Percentiles rank a stretch among this genome's conserved stretches.
phyloP scores from a whole-genome alignment of 2,797 vertebrate genomes.

The Peromyscus eremicus region DNA sequence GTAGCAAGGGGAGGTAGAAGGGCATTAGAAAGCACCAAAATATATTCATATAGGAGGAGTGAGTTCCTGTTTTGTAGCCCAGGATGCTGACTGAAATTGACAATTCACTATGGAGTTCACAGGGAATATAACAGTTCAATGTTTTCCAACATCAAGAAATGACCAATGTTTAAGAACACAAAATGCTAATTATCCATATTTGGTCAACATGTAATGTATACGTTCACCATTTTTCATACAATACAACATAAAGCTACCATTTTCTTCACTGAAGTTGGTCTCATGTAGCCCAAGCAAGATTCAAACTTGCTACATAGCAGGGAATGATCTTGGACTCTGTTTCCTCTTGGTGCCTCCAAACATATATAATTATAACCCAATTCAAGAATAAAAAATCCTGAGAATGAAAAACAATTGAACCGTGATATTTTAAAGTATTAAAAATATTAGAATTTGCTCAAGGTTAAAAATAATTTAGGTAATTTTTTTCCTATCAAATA shows the following conservation, averaged over 20 bases:
- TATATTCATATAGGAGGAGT: not conserved
- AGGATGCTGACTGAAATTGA: no score
- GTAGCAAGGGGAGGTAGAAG: not conserved
- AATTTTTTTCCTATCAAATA: not conserved
- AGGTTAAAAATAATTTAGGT: not conserved
- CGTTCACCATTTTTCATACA: not conserved
- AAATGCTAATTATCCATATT: not conserved
- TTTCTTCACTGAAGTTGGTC: not conserved
- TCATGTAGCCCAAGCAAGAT: not conserved
- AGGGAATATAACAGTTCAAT: not conserved
- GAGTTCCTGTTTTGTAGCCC: not conserved
- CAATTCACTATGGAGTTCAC: not conserved
- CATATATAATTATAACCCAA: not conserved
- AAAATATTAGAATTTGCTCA: not conserved
- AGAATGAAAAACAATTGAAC: not conserved
- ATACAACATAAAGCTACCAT: not conserved
- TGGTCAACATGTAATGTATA: not conserved
- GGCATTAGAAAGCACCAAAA: not conserved
- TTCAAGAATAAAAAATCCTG: not conserved
- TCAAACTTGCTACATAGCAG: not conserved
- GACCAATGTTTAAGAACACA: not conserved
- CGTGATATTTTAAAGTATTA: not conserved
- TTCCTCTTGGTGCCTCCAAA: not conserved
- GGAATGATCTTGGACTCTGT: not conserved
- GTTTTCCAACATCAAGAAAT: not conserved